A percentile compares a stretch with the other conserved stretches of the same genome.
Evolutionary conservation across 2,888 invertebrate genomes (phyloP).

Genomic region (Blastobasis lacticolella): DNA sequence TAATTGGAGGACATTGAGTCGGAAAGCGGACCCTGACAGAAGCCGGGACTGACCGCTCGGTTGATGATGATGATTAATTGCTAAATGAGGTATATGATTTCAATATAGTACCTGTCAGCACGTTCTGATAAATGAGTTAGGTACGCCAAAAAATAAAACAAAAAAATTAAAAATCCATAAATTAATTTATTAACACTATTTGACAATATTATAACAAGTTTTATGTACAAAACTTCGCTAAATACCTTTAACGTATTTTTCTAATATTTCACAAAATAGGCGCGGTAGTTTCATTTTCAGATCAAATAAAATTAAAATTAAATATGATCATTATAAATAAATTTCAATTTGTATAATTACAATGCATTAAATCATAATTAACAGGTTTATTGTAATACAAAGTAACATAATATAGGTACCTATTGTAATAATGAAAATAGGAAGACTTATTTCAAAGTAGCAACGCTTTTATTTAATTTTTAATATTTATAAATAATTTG

Average conservation of each 20-base stretch:
- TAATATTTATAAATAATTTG: no score
- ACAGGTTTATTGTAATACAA: neutral
- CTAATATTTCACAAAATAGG: slow-evolving; percentile 2
- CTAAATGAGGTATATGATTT: no score
- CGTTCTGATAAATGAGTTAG: no score
- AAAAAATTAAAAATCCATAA: slow-evolving; percentile 62
- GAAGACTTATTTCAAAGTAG: no score
- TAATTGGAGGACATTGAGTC: neutral
- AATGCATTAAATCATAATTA: neutral
- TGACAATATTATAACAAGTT: slow-evolving; percentile 67
- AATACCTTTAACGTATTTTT: slow-evolving; percentile 8
- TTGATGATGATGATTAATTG: no score
- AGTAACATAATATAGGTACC: no score
- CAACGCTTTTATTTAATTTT: no score
- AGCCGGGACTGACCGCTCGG: no score
- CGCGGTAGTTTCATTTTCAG: slow-evolving; percentile 10
- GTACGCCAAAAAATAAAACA: slow-evolving; percentile 7
- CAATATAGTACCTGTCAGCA: no score
- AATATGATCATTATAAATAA: slow-evolving; percentile 1
- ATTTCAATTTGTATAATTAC: neutral
- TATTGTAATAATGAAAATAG: no score
- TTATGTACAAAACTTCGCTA: slow-evolving; percentile 59
- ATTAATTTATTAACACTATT: slow-evolving; percentile 71
- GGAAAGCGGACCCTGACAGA: no score
- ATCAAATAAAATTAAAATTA: slow-evolving; percentile 1